These are phyloP conservation scores for Bacillus rossius DNA, from an alignment of 1,140 invertebrate species.

Conservation along the genomic window DNA sequence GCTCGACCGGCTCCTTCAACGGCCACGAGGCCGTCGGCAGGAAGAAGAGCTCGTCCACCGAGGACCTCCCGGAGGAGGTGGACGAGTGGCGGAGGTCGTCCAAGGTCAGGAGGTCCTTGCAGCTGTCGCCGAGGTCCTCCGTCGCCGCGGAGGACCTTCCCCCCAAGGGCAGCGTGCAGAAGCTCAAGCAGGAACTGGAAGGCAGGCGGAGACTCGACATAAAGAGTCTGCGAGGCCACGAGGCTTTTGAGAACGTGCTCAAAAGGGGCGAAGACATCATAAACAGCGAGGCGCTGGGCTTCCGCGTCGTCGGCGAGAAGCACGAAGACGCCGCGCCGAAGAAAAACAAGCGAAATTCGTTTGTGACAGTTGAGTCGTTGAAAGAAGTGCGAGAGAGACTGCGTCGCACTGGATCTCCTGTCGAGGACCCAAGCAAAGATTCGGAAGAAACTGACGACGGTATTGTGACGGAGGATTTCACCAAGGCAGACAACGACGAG, in stretches of 20 bases:
- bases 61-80: constrained; percentile 38
- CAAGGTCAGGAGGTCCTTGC: constrained; percentile 53
- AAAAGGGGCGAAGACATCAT: background rate
- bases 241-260: constrained; percentile 1
- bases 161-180: background rate
- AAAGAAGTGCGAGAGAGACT: constrained; percentile 50
- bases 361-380: constrained; percentile 52
- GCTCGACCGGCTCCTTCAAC: background rate
- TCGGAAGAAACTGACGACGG: constrained; percentile 39
- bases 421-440: constrained; percentile 17
- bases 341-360: constrained; percentile 33
- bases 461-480: constrained; percentile 37
- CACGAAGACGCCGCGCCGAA: background rate
- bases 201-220: constrained; percentile 4
- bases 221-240: background rate
- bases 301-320: background rate
- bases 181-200: constrained; percentile 15
- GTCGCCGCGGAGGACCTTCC: background rate
- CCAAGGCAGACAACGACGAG: constrained; percentile 8
- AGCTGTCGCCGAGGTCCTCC: constrained; percentile 47
- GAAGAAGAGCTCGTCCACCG: constrained; percentile 41
- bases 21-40: background rate
- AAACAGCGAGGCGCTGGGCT: background rate
- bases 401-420: constrained; percentile 30
- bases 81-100: constrained; percentile 51